Conservation (phyloP, 2,888 invertebrate species). For the Chloromyia formosa region DNA sequence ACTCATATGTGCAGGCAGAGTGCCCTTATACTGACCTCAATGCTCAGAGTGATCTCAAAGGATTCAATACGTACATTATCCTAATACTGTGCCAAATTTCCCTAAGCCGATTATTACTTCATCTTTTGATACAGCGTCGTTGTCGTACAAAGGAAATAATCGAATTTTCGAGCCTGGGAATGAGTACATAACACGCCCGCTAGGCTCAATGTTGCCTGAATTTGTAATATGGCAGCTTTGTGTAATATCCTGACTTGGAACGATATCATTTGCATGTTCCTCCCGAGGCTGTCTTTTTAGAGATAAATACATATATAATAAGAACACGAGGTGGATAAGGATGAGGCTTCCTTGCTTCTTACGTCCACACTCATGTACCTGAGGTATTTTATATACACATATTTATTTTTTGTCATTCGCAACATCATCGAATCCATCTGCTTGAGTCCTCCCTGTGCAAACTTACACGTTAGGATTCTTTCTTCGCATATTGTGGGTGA, state of each 20-base stretch:
- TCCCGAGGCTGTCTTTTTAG: neutral
- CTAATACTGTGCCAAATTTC: neutral
- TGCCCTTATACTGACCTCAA: too few species aligned
- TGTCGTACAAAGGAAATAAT: slow-evolving; percentile 1
- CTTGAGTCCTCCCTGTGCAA: too few species aligned
- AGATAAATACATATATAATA: slow-evolving; percentile 6
- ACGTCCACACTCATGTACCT: too few species aligned
- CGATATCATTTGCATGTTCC: neutral
- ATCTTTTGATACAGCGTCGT: slow-evolving; percentile 11
- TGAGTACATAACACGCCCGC: neutral
- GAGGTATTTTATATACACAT: too few species aligned
- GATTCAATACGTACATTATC: neutral
- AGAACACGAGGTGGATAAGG: too few species aligned
- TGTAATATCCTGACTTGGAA: neutral
- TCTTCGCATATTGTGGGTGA: neutral
- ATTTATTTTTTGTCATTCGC: too few species aligned
- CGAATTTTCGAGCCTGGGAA: neutral
- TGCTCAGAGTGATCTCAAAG: too few species aligned
- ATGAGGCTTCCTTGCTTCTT: too few species aligned
- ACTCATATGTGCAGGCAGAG: neutral
- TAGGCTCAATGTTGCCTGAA: slow-evolving; percentile 2
- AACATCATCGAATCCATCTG: too few species aligned
- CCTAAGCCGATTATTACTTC: slow-evolving; percentile 11
- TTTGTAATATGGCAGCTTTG: slow-evolving; percentile 10
- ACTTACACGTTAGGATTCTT: too few species aligned